phyloP scores from a whole-genome alignment of 2,797 vertebrate species.

The Tapera naevia region DNA sequence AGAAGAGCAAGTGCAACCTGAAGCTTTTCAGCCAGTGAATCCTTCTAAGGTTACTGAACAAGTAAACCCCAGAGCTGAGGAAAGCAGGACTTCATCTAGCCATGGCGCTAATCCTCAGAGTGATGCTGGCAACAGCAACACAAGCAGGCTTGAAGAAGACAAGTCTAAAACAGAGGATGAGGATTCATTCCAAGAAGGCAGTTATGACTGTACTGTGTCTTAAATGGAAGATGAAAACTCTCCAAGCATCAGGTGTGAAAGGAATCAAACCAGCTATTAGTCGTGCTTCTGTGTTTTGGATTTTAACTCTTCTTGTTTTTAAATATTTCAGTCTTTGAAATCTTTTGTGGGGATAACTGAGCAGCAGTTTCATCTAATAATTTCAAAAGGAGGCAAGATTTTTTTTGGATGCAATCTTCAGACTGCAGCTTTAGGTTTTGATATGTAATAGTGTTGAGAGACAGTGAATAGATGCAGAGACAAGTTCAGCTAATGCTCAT shows the following conservation, averaged over 20 bases:
- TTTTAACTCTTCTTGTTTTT: background rate
- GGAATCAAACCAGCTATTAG: slow-evolving; percentile 52
- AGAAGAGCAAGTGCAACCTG: slow-evolving; percentile 86
- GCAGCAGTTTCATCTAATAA: slow-evolving; percentile 49
- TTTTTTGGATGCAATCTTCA: background rate
- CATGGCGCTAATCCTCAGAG: slow-evolving; percentile 78
- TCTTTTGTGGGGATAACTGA: slow-evolving; percentile 60
- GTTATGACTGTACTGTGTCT: slow-evolving; percentile 92
- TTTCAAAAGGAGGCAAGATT: slow-evolving; percentile 43
- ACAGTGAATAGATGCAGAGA: background rate
- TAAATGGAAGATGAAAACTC: slow-evolving; percentile 72
- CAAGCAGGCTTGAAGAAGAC: slow-evolving; percentile 79
- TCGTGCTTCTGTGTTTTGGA: slow-evolving; percentile 22
- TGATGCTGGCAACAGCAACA: slow-evolving; percentile 67
- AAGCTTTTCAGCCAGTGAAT: slow-evolving; percentile 87
- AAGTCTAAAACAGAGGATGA: slow-evolving; percentile 78
- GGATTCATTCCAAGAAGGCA: slow-evolving; percentile 85
- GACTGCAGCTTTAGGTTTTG: slow-evolving; percentile 43
- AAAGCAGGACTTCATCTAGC: slow-evolving; percentile 77
- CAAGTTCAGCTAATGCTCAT: background rate
- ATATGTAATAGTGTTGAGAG: slow-evolving; percentile 8
- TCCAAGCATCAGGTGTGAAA: slow-evolving; percentile 43
- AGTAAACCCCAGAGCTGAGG: slow-evolving; percentile 79
- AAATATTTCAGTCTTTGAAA: slow-evolving; percentile 32
- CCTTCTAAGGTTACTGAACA: slow-evolving; percentile 82